Percentiles rank a stretch among this genome's conserved stretches.
Evolutionary conservation across 1,140 invertebrate genomes (phyloP).

Genomic region (Drosophila equinoxialis): DNA sequence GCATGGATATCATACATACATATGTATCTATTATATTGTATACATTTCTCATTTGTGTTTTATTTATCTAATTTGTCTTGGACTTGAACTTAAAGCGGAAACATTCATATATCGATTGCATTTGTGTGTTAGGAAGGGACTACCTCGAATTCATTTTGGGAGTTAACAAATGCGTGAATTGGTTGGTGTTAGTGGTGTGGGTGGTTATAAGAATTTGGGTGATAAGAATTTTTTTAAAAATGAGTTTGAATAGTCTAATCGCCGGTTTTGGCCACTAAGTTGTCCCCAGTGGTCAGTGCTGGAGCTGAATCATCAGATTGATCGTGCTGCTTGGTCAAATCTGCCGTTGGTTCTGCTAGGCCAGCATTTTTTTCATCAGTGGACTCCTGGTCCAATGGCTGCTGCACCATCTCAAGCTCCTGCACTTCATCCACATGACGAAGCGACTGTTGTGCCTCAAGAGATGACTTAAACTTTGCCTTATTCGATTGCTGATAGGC

Average conservation of each 20-base stretch:
- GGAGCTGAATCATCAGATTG: too few relatives aligned
- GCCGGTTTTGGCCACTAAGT: too few relatives aligned
- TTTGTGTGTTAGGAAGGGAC: neutral
- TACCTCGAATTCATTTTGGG: conserved; percentile 18
- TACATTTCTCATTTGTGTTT: conserved; percentile 24
- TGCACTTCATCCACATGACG: conserved; percentile 10
- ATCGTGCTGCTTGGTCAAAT: neutral
- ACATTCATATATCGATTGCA: neutral
- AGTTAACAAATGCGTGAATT: neutral
- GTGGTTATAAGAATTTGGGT: too few relatives aligned
- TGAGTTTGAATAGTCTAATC: too few relatives aligned
- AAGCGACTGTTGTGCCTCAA: neutral
- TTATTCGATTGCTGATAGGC: conserved; percentile 21
- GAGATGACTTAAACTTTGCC: neutral
- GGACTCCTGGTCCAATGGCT: conserved; percentile 16
- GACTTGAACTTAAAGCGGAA: conserved; percentile 11
- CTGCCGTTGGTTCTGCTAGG: neutral
- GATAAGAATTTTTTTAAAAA: too few relatives aligned
- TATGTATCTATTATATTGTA: neutral
- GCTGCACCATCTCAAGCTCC: conserved; percentile 25
- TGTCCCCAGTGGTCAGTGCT: too few relatives aligned
- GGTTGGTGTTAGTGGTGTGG: too few relatives aligned
- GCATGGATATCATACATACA: neutral
- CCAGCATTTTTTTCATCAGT: neutral
- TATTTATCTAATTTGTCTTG: neutral